These are phyloP conservation scores for Orthonyx spaldingii DNA, from an alignment of 2,113 vertebrate species.

Conservation along the genomic window DNA sequence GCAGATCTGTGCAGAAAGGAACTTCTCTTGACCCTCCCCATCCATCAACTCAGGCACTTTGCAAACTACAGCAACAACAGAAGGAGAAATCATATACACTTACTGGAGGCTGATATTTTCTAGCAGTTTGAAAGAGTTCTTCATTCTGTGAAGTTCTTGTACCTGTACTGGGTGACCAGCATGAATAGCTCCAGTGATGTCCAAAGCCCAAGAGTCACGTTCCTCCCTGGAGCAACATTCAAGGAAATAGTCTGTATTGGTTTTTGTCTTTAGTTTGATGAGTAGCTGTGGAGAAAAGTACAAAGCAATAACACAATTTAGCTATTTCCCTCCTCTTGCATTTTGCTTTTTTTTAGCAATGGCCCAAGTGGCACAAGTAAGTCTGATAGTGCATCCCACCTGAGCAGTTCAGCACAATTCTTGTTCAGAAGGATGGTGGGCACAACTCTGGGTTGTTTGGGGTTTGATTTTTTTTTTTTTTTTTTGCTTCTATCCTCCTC, in stretches of 20 bases:
- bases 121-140: constrained; percentile 75
- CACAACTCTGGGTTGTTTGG: background rate
- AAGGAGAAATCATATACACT: background rate
- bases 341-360: background rate
- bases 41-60: background rate
- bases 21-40: background rate
- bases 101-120: constrained; percentile 85
- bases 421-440: background rate
- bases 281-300: constrained; percentile 74
- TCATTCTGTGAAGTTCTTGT: constrained; percentile 54
- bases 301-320: background rate
- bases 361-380: background rate
- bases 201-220: constrained; percentile 87
- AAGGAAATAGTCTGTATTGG: constrained; percentile 83
- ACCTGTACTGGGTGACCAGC: constrained; percentile 70
- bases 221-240: constrained; percentile 90
- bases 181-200: constrained; percentile 79
- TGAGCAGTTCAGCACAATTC: background rate
- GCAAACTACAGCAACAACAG: background rate
- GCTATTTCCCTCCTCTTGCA: background rate
- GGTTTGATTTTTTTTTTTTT: background rate
- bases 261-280: constrained; percentile 84
- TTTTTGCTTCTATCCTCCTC: rapidly evolving
- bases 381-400: background rate
- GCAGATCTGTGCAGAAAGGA: background rate